phyloP scores from a whole-genome alignment of 2,888 invertebrate genomes.

The Andrena bicolor region DNA sequence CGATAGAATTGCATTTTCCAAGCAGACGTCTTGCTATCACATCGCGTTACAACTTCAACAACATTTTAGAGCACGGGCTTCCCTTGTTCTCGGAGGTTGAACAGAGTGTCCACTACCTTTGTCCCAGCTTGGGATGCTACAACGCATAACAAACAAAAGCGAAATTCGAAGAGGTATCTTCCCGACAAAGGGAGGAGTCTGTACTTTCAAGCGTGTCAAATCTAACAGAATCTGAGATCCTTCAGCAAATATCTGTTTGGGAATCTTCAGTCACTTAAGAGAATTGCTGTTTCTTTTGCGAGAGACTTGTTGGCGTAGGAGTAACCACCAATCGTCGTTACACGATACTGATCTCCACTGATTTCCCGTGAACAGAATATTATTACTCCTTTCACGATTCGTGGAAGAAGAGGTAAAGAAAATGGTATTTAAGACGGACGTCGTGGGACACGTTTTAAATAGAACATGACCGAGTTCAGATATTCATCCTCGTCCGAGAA shows the following conservation, averaged over 20 bases:
- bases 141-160: constrained; percentile 21
- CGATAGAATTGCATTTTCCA: not conserved
- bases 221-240: constrained; percentile 1
- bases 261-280: not conserved
- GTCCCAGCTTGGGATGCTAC: not conserved
- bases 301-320: not conserved
- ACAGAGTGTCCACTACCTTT: constrained; percentile 14
- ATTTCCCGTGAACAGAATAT: not conserved
- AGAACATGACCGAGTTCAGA: constrained; percentile 33
- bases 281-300: constrained; percentile 5
- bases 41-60: not conserved
- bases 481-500: constrained; percentile 19
- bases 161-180: constrained; percentile 27
- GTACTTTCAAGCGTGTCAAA: not conserved
- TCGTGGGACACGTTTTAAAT: constrained; percentile 33
- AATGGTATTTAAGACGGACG: constrained; percentile 19
- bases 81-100: not conserved
- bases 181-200: not conserved
- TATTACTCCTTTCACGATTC: constrained; percentile 1
- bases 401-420: not conserved
- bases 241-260: not conserved
- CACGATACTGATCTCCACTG: not conserved
- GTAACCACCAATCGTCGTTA: not conserved
- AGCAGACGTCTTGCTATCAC: not conserved
- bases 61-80: constrained; percentile 10